Percentiles rank a stretch among this genome's conserved stretches.
Conservation (phyloP, 2,888 invertebrate species). For the Agrotis puta region DNA sequence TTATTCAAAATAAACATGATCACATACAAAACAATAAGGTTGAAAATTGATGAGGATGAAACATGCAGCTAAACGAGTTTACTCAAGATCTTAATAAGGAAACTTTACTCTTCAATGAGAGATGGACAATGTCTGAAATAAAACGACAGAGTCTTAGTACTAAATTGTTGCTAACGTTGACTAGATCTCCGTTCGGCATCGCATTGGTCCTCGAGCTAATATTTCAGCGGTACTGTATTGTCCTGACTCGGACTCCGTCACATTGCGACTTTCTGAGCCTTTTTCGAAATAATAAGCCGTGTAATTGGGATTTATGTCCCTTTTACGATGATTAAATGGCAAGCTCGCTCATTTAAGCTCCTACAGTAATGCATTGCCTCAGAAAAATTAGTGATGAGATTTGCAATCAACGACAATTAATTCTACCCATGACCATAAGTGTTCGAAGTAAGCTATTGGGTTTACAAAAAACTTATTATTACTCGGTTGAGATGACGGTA, state of each 20-base stretch:
- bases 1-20: slow-evolving; percentile 18
- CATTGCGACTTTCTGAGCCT: slow-evolving; percentile 74
- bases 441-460: slow-evolving; percentile 52
- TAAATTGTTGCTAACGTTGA: slow-evolving; percentile 61
- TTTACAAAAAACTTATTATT: slow-evolving; percentile 49
- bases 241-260: slow-evolving; percentile 79
- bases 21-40: background rate
- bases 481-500: slow-evolving; percentile 34
- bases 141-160: slow-evolving; percentile 54
- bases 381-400: slow-evolving; percentile 76
- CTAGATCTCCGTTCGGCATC: slow-evolving; percentile 62
- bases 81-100: slow-evolving; percentile 54
- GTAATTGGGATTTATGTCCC: slow-evolving; percentile 88
- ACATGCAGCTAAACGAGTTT: slow-evolving; percentile 7
- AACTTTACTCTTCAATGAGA: slow-evolving; percentile 42
- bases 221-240: slow-evolving; percentile 80
- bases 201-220: slow-evolving; percentile 65
- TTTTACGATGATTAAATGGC: slow-evolving; percentile 86
- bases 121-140: slow-evolving; percentile 55
- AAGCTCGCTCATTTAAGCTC: slow-evolving; percentile 76
- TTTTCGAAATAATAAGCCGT: slow-evolving; percentile 87
- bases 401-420: slow-evolving; percentile 67
- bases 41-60: slow-evolving; percentile 22
- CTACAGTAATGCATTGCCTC: slow-evolving; percentile 76
- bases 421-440: slow-evolving; percentile 49